Conservation (phyloP, 1,140 invertebrate species). For the Oryctes rhinoceros region DNA sequence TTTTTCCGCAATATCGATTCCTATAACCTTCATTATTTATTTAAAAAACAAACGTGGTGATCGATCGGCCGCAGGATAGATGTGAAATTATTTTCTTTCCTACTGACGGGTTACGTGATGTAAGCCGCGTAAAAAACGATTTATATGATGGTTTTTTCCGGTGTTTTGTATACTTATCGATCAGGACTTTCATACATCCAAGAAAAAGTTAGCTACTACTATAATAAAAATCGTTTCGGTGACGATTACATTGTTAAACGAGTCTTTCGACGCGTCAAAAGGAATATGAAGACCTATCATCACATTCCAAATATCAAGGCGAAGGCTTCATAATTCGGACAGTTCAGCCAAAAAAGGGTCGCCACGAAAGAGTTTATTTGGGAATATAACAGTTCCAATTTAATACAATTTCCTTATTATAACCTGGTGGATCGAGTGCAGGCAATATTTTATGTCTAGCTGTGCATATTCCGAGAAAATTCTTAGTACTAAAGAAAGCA, state of each 20-base stretch:
- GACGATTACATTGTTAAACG: too few relatives aligned
- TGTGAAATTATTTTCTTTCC: constrained; percentile 13
- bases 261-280: neutral
- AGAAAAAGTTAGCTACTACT: too few relatives aligned
- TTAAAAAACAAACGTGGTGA: constrained; percentile 7
- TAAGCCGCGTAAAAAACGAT: neutral
- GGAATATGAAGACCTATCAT: neutral
- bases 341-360: neutral
- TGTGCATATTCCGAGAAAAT: too few relatives aligned
- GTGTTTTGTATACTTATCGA: neutral
- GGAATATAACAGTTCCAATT: neutral
- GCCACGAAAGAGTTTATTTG: neutral
- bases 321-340: neutral
- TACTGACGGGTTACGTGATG: neutral
- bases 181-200: too few relatives aligned
- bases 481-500: too few relatives aligned
- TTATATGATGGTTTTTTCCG: neutral
- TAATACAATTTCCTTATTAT: neutral
- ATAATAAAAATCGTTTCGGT: too few relatives aligned
- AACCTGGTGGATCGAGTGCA: neutral
- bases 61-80: neutral
- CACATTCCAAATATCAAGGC: neutral
- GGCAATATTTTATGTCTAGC: too few relatives aligned
- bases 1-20: constrained; percentile 5
- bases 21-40: constrained; percentile 28